Evolutionary conservation across 2,888 invertebrate species (phyloP).

Genomic region (Drosophila pseudotakahashii): DNA sequence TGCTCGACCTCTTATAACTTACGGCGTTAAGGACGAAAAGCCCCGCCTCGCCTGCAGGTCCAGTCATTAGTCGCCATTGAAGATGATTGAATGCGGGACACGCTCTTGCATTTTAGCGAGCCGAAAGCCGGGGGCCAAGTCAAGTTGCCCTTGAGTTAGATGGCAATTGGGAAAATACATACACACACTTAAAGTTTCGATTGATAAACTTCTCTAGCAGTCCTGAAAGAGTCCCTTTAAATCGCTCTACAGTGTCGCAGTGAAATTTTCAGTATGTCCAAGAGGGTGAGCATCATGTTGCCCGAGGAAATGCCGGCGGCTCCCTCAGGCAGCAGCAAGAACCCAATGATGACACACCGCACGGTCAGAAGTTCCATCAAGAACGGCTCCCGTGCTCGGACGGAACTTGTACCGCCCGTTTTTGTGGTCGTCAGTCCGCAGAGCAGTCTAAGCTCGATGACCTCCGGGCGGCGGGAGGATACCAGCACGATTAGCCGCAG

Average conservation of each 20-base stretch:
- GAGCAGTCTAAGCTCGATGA: neutral
- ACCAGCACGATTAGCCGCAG: neutral
- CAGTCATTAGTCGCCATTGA: conserved; percentile 50
- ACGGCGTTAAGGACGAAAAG: conserved; percentile 14
- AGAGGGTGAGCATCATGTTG: conserved; percentile 50
- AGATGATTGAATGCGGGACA: conserved; percentile 44
- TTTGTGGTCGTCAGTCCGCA: conserved; percentile 17
- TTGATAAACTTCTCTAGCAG: conserved; percentile 16
- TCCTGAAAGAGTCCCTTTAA: neutral
- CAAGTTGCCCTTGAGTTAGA: conserved; percentile 4
- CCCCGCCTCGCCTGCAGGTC: conserved; percentile 4
- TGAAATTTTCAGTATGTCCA: conserved; percentile 50
- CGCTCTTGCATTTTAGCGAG: neutral
- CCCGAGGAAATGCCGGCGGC: conserved; percentile 25
- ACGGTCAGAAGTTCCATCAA: conserved; percentile 3
- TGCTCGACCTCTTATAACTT: neutral
- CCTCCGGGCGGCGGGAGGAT: neutral
- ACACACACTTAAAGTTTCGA: neutral
- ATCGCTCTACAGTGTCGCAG: neutral
- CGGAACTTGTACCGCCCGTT: neutral
- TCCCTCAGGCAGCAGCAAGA: neutral
- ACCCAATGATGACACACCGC: no score
- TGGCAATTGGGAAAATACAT: neutral
- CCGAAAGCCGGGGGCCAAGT: no score
- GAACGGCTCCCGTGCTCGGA: no score